These are phyloP conservation scores for Agrotis ipsilon DNA, from an alignment of 2,888 invertebrate genomes.

Conservation along the genomic window DNA sequence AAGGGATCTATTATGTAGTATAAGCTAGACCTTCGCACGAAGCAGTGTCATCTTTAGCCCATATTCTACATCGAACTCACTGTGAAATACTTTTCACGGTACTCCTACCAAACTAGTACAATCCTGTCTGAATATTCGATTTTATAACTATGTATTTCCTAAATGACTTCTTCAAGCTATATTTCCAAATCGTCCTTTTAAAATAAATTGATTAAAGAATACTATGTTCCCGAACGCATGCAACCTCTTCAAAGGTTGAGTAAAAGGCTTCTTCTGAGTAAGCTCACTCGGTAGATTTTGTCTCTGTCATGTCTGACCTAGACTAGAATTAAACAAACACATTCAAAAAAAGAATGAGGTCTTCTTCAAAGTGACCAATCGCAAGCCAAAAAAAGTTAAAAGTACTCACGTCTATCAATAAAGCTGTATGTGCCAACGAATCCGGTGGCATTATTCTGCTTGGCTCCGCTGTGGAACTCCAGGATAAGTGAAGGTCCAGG, in stretches of 20 bases:
- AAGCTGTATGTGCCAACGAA: constrained; percentile 95
- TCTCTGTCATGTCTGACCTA: too few species aligned
- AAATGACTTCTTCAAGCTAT: background rate
- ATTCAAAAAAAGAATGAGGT: background rate
- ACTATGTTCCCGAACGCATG: too few species aligned
- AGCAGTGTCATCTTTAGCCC: background rate
- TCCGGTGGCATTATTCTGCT: constrained; percentile 91
- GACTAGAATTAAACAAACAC: too few species aligned
- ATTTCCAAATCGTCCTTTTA: too few species aligned
- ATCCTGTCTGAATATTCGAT: background rate
- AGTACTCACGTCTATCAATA: constrained; percentile 94
- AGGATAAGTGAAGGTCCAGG: constrained; percentile 94
- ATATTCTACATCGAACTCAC: too few species aligned
- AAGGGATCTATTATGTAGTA: background rate
- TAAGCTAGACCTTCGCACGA: too few species aligned
- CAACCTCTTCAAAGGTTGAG: too few species aligned
- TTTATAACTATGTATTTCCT: background rate
- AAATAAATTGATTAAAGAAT: too few species aligned
- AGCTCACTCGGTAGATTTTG: too few species aligned
- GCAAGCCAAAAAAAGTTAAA: constrained; percentile 1
- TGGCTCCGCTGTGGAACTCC: constrained; percentile 93
- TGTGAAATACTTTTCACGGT: constrained; percentile 4
- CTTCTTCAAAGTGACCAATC: background rate
- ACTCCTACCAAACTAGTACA: background rate
- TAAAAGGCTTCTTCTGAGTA: too few species aligned